A percentile compares a stretch with the other conserved stretches of the same genome.
Conservation (phyloP, 2,113 vertebrate genomes). For the Ictalurus furcatus region DNA sequence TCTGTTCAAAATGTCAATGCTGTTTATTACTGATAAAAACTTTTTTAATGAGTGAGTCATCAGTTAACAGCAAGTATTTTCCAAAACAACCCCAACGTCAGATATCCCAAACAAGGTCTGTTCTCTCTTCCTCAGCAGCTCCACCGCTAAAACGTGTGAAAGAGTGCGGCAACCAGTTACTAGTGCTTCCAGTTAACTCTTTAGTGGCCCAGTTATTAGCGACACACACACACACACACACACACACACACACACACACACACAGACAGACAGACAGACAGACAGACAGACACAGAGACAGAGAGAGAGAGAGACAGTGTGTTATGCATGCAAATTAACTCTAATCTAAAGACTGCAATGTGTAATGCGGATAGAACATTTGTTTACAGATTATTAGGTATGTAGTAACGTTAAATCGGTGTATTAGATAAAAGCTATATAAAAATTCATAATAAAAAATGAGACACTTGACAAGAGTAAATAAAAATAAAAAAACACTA, state of each 20-base stretch:
- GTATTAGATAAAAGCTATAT: neutral
- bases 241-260: neutral
- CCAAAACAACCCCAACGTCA: neutral
- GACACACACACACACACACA: neutral
- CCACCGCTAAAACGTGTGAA: neutral
- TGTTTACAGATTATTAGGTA: neutral
- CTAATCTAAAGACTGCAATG: neutral
- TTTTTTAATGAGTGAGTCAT: neutral
- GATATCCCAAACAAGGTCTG: neutral
- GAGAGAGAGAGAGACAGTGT: no score
- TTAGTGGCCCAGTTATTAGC: neutral
- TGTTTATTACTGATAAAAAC: neutral
- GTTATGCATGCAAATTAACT: neutral
- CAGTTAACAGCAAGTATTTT: slow-evolving; percentile 2
- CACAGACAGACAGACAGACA: neutral
- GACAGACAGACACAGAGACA: neutral
- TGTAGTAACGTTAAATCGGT: neutral
- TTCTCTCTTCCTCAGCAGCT: neutral
- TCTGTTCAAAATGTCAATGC: slow-evolving; percentile 36
- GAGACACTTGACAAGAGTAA: neutral
- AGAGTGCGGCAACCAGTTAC: neutral
- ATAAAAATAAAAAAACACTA: neutral
- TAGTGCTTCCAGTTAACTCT: slow-evolving; percentile 26
- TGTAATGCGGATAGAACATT: neutral
- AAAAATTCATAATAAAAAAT: no score